A percentile compares a stretch with the other conserved stretches of the same genome.
These are phyloP conservation scores for Grus americana DNA, from an alignment of 2,113 vertebrate genomes.

Conservation along the genomic window DNA sequence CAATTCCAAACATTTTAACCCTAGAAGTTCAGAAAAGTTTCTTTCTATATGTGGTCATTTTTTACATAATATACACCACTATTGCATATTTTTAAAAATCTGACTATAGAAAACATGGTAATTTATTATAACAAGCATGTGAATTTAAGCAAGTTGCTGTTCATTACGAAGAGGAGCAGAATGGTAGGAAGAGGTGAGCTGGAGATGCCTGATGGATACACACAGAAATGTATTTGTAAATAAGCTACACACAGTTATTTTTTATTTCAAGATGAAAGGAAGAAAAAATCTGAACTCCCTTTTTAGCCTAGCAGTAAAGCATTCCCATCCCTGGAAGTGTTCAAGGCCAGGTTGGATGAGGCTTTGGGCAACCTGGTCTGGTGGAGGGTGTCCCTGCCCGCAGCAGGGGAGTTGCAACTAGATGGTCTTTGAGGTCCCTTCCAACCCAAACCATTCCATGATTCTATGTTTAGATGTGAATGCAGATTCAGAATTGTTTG, in stretches of 20 bases:
- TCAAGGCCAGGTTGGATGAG: too few species aligned
- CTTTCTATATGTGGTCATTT: neutral
- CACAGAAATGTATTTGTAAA: neutral
- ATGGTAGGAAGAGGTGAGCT: neutral
- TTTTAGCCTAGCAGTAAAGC: conserved; percentile 8
- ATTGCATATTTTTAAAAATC: neutral
- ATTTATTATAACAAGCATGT: neutral
- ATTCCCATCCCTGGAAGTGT: neutral
- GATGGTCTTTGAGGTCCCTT: too few species aligned
- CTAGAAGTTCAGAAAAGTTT: neutral
- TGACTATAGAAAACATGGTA: neutral
- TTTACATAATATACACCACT: neutral
- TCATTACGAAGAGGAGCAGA: neutral
- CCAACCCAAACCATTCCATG: too few species aligned
- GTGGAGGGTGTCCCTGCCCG: too few species aligned
- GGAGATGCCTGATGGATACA: neutral
- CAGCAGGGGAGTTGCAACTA: too few species aligned
- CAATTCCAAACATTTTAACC: neutral
- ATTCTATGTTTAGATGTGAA: neutral
- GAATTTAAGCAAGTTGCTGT: neutral
- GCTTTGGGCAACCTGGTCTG: too few species aligned
- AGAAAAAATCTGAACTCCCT: neutral
- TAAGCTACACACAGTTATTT: neutral
- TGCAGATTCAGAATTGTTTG: neutral
- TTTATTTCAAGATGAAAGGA: neutral